A percentile compares a stretch with the other conserved stretches of the same genome.
phyloP scores from a whole-genome alignment of 2,113 vertebrate species.

The Lophura nycthemera region DNA sequence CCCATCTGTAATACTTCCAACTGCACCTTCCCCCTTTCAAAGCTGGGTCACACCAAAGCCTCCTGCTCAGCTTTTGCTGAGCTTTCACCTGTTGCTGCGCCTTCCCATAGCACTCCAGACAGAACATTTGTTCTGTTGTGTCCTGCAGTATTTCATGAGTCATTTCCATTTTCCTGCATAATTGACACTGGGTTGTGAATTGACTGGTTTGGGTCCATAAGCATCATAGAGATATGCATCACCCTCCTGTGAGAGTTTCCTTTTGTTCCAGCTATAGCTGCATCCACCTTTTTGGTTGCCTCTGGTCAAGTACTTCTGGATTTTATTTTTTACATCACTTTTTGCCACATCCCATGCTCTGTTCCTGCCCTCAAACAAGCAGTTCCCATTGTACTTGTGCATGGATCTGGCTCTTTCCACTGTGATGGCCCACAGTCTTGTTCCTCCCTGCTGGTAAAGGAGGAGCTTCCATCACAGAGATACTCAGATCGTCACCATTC shows the following conservation, averaged over 20 bases:
- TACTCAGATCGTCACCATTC: neutral
- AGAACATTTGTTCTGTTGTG: neutral
- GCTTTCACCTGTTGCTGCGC: neutral
- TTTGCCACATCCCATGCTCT: neutral
- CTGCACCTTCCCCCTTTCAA: neutral
- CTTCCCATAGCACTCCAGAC: neutral
- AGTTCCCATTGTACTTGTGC: neutral
- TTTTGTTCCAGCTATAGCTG: neutral
- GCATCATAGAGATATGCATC: neutral
- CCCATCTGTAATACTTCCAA: neutral
- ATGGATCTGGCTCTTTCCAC: neutral
- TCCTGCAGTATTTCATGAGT: neutral
- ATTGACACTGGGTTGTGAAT: neutral
- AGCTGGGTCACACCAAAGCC: neutral
- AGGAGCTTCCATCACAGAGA: rapidly evolving
- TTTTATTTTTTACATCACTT: neutral
- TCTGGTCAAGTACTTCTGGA: neutral
- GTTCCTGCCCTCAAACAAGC: neutral
- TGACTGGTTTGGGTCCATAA: rapidly evolving
- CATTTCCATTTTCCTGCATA: neutral
- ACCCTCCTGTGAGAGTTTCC: neutral
- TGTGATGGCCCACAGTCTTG: rapidly evolving
- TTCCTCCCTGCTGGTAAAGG: neutral
- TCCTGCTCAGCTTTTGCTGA: neutral
- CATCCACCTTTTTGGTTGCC: neutral